Evolutionary conservation across 1,140 invertebrate genomes (phyloP), one percentile per base, ranked within the genome.

Genomic region (Akabosia matsudoensis): DNA sequence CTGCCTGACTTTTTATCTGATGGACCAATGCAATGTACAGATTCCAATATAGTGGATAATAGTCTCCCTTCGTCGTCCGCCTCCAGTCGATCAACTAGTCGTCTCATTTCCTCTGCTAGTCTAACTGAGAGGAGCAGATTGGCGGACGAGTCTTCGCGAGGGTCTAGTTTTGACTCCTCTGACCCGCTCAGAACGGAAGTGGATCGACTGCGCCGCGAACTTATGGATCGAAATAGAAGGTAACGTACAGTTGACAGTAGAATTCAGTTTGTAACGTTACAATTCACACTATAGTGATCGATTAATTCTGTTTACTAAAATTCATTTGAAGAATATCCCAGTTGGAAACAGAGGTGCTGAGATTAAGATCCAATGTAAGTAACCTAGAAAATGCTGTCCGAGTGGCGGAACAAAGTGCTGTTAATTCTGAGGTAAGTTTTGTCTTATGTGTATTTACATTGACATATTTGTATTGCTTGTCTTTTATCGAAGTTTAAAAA

Each of bases 1-100:
- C 85, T 91, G 70, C 90, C 91, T 22, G 91, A 92, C 80, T 92
- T 92, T 84, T 85, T 92, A 34, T 90, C 89, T 18, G 91, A 92
- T 83, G 90, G 90, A 14, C 90, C 90, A 16, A 90, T 91, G 77
- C 85, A 84, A 33, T 83, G 83, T 31, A 83, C 83, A 75, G 70
- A 73, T 26, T 26, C 75, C 22, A 70, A 33, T 28, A 51, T 45
- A 3, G 56, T 33, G 18, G 54, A 74, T 22, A 16, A 22, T 64
- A 16, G 51, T 28, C n/a, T 31, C 10, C 22, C 79, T 4, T 52
- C 74, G 31, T 37, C 74, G 28, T 28, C 13, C 26, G 2, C 31
- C 18, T n/a, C 10, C 31, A 74, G 45, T 61, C 61, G 30, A 28
- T 30, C 26, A 30, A 10, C 24, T 67, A 67, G 61, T 67, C 61